Conservation (phyloP, 2,888 invertebrate genomes). For the Drosophila setosimentum region DNA sequence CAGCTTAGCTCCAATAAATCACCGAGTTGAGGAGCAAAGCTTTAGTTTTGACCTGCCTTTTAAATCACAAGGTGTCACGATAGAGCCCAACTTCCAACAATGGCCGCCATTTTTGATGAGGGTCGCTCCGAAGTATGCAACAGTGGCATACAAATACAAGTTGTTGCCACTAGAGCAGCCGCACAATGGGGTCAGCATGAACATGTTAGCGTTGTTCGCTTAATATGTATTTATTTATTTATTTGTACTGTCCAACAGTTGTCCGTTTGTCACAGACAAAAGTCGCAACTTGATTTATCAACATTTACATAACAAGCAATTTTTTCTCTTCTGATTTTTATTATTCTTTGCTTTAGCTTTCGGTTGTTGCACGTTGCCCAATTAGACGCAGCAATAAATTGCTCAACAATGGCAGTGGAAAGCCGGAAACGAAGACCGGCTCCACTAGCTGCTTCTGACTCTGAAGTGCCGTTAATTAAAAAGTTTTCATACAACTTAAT, state of each 20-base stretch:
- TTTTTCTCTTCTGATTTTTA: conserved; percentile 12
- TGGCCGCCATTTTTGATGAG: conserved; percentile 62
- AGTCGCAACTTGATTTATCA: conserved; percentile 71
- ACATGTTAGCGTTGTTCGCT: conserved; percentile 58
- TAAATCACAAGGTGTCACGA: conserved; percentile 76
- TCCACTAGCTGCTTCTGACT: conserved; percentile 26
- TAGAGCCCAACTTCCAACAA: conserved; percentile 11
- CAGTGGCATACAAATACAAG: conserved; percentile 25
- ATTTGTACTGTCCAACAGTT: conserved; percentile 71
- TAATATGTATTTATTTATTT: conserved; percentile 72
- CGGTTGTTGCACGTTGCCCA: conserved; percentile 55
- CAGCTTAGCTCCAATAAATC: conserved; percentile 69
- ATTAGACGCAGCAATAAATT: conserved; percentile 79
- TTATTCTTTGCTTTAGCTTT: conserved; percentile 8
- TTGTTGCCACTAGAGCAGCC: conserved; percentile 44
- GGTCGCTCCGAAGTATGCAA: conserved; percentile 57
- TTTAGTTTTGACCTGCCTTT: conserved; percentile 71
- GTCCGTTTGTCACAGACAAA: conserved; percentile 72
- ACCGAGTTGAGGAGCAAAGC: conserved; percentile 51
- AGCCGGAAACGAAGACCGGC: conserved; percentile 48
- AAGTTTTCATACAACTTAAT: conserved; percentile 80
- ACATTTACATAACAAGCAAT: conserved; percentile 68
- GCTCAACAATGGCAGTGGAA: conserved; percentile 36
- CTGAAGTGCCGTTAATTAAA: conserved; percentile 78
- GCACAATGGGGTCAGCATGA: conserved; percentile 58